A percentile compares a stretch with the other conserved stretches of the same genome.
These are phyloP conservation scores for Notospermus geniculatus DNA, from an alignment of 1,140 invertebrate species.

Conservation along the genomic window DNA sequence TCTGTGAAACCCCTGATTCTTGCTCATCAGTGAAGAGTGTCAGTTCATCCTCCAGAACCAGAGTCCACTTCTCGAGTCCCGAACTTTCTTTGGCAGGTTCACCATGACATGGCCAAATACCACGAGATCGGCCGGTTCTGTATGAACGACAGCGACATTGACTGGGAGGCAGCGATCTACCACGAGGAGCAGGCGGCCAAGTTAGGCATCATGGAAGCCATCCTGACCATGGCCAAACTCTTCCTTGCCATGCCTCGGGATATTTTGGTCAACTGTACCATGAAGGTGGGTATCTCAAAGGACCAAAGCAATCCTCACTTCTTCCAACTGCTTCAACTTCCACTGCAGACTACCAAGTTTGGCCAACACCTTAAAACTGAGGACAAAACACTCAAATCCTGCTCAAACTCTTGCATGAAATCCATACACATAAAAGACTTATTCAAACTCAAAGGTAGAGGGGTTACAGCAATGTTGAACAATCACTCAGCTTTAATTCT, in stretches of 20 bases:
- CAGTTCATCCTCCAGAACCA: background rate
- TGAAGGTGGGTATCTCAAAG: constrained; percentile 30
- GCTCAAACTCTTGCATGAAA: too few species aligned
- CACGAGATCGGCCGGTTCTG: constrained; percentile 62
- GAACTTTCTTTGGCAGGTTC: constrained; percentile 55
- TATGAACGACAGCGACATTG: constrained; percentile 42
- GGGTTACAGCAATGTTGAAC: too few species aligned
- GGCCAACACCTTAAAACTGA: too few species aligned
- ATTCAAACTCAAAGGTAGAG: too few species aligned
- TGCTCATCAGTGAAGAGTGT: too few species aligned
- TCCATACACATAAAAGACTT: too few species aligned
- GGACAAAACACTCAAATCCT: too few species aligned
- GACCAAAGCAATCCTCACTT: too few species aligned
- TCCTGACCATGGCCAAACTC: constrained; percentile 59
- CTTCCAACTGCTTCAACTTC: too few species aligned
- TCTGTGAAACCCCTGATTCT: too few species aligned
- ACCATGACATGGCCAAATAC: constrained; percentile 63
- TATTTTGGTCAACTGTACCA: constrained; percentile 53
- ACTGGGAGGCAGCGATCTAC: constrained; percentile 60
- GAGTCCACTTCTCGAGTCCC: background rate
- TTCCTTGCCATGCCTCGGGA: constrained; percentile 59
- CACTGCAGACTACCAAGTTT: too few species aligned
- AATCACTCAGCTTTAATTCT: too few species aligned
- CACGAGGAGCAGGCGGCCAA: constrained; percentile 61
- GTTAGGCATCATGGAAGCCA: constrained; percentile 61